Percentiles rank a stretch among this genome's conserved stretches.
Conservation (phyloP, 2,888 invertebrate genomes). For the Noctua pronuba region DNA sequence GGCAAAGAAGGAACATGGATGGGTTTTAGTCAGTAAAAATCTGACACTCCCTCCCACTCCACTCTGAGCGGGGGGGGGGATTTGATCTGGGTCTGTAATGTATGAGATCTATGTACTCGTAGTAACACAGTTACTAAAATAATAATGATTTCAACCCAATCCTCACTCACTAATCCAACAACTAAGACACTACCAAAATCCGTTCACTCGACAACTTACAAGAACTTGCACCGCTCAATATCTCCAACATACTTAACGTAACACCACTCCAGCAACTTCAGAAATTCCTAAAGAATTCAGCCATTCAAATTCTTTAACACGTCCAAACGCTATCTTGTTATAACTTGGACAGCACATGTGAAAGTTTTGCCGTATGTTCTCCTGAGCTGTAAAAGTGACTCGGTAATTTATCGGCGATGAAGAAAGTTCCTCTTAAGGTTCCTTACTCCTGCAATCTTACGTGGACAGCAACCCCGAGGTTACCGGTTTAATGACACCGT, state of each 20-base stretch:
- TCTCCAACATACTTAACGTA: conserved; percentile 44
- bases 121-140: neutral
- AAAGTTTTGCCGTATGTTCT: conserved; percentile 86
- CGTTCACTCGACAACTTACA: conserved; percentile 1
- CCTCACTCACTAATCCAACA: neutral
- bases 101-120: too few relatives aligned
- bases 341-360: conserved; percentile 68
- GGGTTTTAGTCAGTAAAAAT: too few relatives aligned
- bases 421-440: conserved; percentile 82
- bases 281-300: conserved; percentile 48
- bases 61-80: too few relatives aligned
- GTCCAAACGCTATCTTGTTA: conserved; percentile 66
- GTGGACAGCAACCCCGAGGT: conserved; percentile 70
- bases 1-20: too few relatives aligned
- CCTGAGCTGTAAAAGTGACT: conserved; percentile 88
- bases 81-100: too few relatives aligned
- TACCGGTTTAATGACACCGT: conserved; percentile 70
- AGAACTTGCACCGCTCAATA: conserved; percentile 21
- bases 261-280: conserved; percentile 18
- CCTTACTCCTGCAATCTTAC: conserved; percentile 80
- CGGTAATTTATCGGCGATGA: conserved; percentile 87
- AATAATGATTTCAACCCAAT: neutral
- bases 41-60: too few relatives aligned
- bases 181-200: conserved; percentile 7
- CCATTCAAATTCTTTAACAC: conserved; percentile 60